A percentile compares a stretch with the other conserved stretches of the same genome.
phyloP scores from a whole-genome alignment of 2,113 vertebrate species.

The Lethenteron camtschaticum region DNA sequence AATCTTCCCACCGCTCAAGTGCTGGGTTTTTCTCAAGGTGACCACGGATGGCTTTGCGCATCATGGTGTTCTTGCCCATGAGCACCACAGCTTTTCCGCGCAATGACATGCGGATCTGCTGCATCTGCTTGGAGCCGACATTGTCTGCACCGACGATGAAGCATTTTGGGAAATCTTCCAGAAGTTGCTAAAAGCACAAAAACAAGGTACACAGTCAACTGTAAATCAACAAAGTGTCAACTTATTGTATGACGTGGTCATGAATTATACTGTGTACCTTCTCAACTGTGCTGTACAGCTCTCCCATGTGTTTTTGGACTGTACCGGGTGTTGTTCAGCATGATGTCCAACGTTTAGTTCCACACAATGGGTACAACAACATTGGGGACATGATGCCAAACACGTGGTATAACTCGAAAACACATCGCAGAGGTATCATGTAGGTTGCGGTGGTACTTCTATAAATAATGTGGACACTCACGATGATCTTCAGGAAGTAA shows the following conservation, averaged over 20 bases:
- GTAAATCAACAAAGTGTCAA: too few relatives aligned
- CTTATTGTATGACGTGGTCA: too few relatives aligned
- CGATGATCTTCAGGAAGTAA: constrained; percentile 96
- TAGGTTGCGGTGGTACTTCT: background rate
- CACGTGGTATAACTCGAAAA: background rate
- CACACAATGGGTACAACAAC: background rate
- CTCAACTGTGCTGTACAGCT: too few relatives aligned
- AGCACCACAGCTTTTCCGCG: constrained; percentile 71
- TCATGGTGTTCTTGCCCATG: constrained; percentile 99
- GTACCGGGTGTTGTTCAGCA: too few relatives aligned
- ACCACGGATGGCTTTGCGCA: constrained; percentile 92
- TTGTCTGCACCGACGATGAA: constrained; percentile 96
- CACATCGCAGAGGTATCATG: background rate
- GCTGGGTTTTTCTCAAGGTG: constrained; percentile 94
- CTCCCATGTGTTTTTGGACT: background rate
- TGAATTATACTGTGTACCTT: too few relatives aligned
- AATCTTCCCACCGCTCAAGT: constrained; percentile 56
- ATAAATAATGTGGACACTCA: constrained; percentile 24
- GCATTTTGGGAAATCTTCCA: constrained; percentile 95
- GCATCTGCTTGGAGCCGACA: constrained; percentile 97
- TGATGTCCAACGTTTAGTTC: background rate
- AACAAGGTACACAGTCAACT: too few relatives aligned
- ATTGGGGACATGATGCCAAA: background rate
- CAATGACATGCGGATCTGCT: constrained; percentile 85
- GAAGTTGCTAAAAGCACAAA: constrained; percentile 43